These are phyloP conservation scores for Mesorhabditis spiculigera DNA, from an alignment of 2,888 invertebrate species.

Conservation along the genomic window DNA sequence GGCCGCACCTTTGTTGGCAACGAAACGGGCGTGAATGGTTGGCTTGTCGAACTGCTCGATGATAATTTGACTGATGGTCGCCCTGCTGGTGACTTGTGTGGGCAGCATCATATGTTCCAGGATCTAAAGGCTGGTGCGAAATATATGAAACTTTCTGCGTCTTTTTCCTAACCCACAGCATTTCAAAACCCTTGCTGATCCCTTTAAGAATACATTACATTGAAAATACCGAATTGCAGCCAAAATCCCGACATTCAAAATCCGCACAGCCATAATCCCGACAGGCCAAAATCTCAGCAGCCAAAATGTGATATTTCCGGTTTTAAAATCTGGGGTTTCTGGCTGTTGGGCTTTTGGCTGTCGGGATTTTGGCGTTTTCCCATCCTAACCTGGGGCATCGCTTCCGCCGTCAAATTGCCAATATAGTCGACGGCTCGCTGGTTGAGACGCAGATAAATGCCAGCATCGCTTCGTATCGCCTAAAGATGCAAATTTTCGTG, in stretches of 20 bases:
- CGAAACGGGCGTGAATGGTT: background rate
- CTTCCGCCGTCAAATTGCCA: background rate
- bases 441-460: slow-evolving; percentile 32
- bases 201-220: too few species aligned
- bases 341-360: too few species aligned
- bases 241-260: too few species aligned
- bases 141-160: too few species aligned
- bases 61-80: background rate
- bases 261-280: too few species aligned
- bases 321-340: too few species aligned
- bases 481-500: background rate
- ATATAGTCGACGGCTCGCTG: slow-evolving; percentile 36
- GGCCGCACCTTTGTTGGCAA: background rate
- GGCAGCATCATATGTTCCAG: background rate
- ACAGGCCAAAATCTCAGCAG: too few species aligned
- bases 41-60: background rate
- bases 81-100: background rate
- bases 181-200: too few species aligned
- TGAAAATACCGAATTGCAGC: too few species aligned
- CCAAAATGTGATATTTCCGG: too few species aligned
- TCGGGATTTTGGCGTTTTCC: background rate
- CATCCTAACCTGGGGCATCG: background rate
- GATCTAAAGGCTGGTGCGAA: background rate
- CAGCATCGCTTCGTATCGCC: slow-evolving; percentile 14
- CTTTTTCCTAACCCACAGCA: too few species aligned